phyloP scores from a whole-genome alignment of 2,113 vertebrate species.

The Pavo muticus region DNA sequence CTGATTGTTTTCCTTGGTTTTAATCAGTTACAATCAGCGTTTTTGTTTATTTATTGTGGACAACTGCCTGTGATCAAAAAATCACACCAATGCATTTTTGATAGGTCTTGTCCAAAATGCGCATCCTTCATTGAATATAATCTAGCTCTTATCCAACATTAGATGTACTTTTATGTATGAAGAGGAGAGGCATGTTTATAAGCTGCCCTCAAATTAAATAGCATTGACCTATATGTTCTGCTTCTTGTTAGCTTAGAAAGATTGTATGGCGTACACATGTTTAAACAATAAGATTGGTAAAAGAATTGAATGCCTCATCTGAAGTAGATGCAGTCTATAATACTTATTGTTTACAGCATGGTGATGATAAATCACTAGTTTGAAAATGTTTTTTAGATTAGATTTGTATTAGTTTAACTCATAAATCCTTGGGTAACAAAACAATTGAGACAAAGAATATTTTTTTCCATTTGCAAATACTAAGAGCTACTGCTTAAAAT shows the following conservation, averaged over 20 bases:
- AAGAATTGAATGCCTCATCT: not conserved
- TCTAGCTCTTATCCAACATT: not conserved
- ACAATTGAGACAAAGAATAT: not conserved
- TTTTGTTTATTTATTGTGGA: not conserved
- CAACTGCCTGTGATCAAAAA: not conserved
- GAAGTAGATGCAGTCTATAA: not conserved
- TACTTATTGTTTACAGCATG: not conserved
- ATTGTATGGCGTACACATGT: not conserved
- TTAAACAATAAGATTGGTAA: not conserved
- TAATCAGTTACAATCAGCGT: not conserved
- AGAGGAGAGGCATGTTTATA: not conserved
- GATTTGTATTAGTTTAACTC: not conserved
- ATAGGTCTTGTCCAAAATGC: not conserved
- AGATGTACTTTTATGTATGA: not conserved
- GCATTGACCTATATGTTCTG: slow-evolving; percentile 14
- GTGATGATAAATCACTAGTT: slow-evolving; percentile 7
- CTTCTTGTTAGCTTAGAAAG: slow-evolving; percentile 42
- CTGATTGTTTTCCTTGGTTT: not conserved
- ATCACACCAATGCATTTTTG: not conserved
- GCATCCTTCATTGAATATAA: not conserved
- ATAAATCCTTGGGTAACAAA: not conserved
- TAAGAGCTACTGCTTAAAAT: slow-evolving; percentile 22
- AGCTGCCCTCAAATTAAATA: not conserved
- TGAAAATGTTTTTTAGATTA: slow-evolving; percentile 7
- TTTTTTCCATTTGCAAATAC: slow-evolving; percentile 28